Evolutionary conservation across 2,888 invertebrate species (phyloP), one percentile per base, ranked within the genome.

Genomic region (Cerceris rybyensis): DNA sequence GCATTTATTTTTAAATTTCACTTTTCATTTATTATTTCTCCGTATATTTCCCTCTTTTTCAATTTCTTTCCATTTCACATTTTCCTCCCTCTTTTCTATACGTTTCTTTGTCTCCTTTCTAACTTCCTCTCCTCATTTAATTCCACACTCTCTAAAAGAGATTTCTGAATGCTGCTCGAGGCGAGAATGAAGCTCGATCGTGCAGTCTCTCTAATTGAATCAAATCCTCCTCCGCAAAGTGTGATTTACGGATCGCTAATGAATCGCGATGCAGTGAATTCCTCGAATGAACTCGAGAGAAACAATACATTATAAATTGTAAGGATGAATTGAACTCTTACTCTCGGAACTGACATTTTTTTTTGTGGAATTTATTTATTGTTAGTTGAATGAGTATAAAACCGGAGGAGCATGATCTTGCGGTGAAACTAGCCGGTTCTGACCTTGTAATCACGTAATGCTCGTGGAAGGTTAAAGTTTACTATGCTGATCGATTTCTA

Each of bases 401-500:
- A 39, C 17, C 6, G 13, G 11, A 46, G 43, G 50, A 42, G 17
- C 46, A 13, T 49, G 57, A 49, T 52, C 63, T 16, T 39, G 57
- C 46, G 50, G 16, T n/a, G 52, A 57, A 73, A 63, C 75, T 58
- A 58, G 43, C 68, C 61, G 60, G 54, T 60, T 55, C 46, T 11
- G 64, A 41, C 64, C 68, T 76, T 75, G 75, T 41, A 43, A 75
- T 65, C 64, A 41, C 55, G 61, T 58, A 28, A 60, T 46, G 61
- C 61, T 70, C 61, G 70, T 42, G 49, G 52, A 77, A 69, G 46
- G 42, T 50, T 42, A 11, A 69, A 55, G 65, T 64, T 65, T 69
- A 75, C 69, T 65, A 75, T 50, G 60, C 60, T 50, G 60, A 69
- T 77, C 76, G 55, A 67, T 75, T 77, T 75, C 68, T 65, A 17